These are phyloP conservation scores for Mormyrus lacerda DNA, from an alignment of 2,113 vertebrate genomes.

Conservation along the genomic window DNA sequence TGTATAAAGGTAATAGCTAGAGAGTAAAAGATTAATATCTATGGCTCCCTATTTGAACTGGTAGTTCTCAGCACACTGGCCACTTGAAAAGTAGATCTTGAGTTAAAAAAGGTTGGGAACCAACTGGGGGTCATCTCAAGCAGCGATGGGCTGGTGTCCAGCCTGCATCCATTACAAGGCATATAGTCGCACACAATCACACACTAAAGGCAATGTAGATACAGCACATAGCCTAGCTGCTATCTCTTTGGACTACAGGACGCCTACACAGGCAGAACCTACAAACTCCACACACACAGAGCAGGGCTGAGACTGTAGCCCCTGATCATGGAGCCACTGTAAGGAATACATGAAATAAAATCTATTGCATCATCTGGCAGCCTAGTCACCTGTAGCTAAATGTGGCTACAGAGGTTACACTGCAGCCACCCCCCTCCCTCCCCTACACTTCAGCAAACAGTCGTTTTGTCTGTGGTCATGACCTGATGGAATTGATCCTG, in stretches of 20 bases:
- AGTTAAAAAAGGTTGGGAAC: too few relatives aligned
- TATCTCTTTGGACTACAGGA: not conserved
- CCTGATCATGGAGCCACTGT: not conserved
- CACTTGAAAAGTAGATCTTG: too few relatives aligned
- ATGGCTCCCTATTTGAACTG: too few relatives aligned
- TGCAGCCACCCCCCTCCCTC: not conserved
- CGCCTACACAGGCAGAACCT: not conserved
- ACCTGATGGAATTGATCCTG: not conserved
- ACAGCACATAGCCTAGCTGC: not conserved
- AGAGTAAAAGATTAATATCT: too few relatives aligned
- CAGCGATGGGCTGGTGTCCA: not conserved
- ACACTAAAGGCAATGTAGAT: not conserved
- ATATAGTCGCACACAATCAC: not conserved
- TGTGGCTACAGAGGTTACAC: not conserved
- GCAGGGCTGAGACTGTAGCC: not conserved
- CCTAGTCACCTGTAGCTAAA: not conserved
- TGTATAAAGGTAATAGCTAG: too few relatives aligned
- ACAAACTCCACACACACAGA: not conserved
- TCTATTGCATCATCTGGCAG: not conserved
- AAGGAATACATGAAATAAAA: not conserved
- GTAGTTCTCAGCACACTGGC: too few relatives aligned
- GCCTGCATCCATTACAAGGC: not conserved
- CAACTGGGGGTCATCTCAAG: not conserved
- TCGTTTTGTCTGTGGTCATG: not conserved
- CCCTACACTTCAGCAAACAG: not conserved